Base-by-base conservation (phyloP, 2,888 invertebrate genomes). In the Dryadula phaetusa region DNA sequence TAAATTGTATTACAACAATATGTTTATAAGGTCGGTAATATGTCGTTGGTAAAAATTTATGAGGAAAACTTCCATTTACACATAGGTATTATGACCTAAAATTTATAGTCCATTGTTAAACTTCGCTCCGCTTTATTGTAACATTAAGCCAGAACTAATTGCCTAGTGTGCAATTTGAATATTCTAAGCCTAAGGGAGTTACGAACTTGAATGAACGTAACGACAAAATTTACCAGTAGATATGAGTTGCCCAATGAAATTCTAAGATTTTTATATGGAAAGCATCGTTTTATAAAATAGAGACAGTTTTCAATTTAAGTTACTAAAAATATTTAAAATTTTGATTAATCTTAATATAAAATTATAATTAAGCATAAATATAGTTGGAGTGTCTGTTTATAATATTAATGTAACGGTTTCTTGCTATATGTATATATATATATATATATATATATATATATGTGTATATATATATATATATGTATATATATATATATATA, bases 61-160 rank as follows among this genome's bases (percentile, higher is more conserved):
- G 62, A 47, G 46, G 52, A 53, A 16, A 66, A 66, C 68, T 70
- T 65, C 62, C 70, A 68, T 65, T 67, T 67, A 67, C 67, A 67
- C 64, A 64, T 64, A 64, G 42, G 42, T 69, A 66, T 58, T 68
- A 61, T 66, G 68, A 56, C 61, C 68, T 42, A 44, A 60, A 65
- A 68, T 63, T 68, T 70, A 70, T 61, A 62, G 62, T 60, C 52
- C 65, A 61, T 70, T 70, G 68, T 70, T 70, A 40, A 67, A 68
- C 63, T 68, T 61, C 49, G 62, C 44, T 42, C 37, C 60, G 65
- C 65, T 62, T 66, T 68, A 70, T 66, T 65, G 63, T 65, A 66
- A 54, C 65, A 68, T 63, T 70, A 70, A 68, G 68, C 65, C 63
- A 44, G 46, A 65, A 60, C 65, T 66, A 68, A 68, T 68, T 70